These are phyloP conservation scores for Trochalopteron elliotii DNA, from an alignment of 2,113 vertebrate species.

Conservation along the genomic window DNA sequence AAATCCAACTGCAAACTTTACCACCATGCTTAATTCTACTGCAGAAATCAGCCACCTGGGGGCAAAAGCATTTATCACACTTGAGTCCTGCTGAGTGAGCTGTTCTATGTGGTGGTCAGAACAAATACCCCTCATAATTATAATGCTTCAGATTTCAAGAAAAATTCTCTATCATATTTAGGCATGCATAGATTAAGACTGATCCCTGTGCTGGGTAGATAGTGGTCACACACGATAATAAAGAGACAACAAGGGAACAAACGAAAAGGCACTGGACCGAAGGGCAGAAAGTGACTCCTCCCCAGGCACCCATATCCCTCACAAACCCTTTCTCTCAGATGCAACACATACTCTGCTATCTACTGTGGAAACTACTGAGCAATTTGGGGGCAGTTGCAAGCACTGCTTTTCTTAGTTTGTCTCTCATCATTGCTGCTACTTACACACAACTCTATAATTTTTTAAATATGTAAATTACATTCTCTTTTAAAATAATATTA, in stretches of 20 bases:
- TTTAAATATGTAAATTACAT: slow-evolving; percentile 46
- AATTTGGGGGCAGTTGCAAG: not conserved
- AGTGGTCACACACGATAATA: not conserved
- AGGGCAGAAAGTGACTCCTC: not conserved
- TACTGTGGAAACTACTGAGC: not conserved
- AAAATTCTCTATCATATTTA: slow-evolving; percentile 18
- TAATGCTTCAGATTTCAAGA: slow-evolving; percentile 15
- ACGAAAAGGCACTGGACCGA: not conserved
- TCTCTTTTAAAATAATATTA: slow-evolving; percentile 47
- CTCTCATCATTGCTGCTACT: not conserved
- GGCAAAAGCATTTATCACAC: slow-evolving; percentile 43
- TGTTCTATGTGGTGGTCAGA: not conserved
- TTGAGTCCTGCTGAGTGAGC: not conserved
- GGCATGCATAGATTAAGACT: not conserved
- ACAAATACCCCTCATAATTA: slow-evolving; percentile 16
- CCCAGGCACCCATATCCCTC: not conserved
- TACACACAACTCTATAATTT: slow-evolving; percentile 5
- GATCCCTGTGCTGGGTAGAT: not conserved
- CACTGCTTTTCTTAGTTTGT: not conserved
- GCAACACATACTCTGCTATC: not conserved
- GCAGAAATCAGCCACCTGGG: slow-evolving; percentile 62
- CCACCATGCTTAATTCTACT: not conserved
- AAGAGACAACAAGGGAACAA: not conserved
- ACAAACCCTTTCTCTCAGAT: not conserved
- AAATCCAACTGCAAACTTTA: slow-evolving; percentile 11